Base-by-base conservation (phyloP, 2,797 vertebrate species). In the Heterohyrax brucei region DNA sequence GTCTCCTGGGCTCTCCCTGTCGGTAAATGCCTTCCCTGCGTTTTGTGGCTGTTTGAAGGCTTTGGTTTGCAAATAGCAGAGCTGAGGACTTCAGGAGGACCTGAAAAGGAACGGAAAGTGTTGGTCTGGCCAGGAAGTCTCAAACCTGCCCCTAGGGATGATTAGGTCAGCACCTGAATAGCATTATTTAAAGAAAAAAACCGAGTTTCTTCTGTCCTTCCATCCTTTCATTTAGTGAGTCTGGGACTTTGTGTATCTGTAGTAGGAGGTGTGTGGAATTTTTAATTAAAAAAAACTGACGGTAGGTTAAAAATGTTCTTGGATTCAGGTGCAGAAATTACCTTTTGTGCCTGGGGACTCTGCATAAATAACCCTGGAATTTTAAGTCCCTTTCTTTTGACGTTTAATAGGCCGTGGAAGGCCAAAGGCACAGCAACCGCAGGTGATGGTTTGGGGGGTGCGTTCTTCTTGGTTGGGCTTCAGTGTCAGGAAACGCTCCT, bases 371-470 rank as follows among this genome's bases (percentile, higher is more conserved):
- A 59, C 39, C 28, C 28, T 94, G 87, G 84, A 87, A 26, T 91
- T 96, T 96, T 80, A 75, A 68, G 62, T 94, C 61, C 93, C 5
- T 92, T 95, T 94, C 50, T 84, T 88, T 75, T 94, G 93, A 46
- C 94, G 61, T 94, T 87, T 30, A 87, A 30, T 91, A 87, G 61
- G 53, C 94, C 22, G 8, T 91, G 39, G 81, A 66, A 95, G 39
- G 39, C 26, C 77, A 95, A 87, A 94, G 50, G 75, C 88, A 81
- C 70, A 72, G 33, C 44, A 59, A 66, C 87, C 96, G 93, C 21
- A 83, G 39, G 56, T 81, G 46, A 91, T 91, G 93, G 78, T 94
- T 81, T 78, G 82, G 46, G 3, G 39, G 44, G 50, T 72, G 10
- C 10, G n/a, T 87, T 92, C 91, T n/a, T 46, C 62, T 82, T 50